phyloP scores from a whole-genome alignment of 1,140 invertebrate species.

The Eueides isabella region DNA sequence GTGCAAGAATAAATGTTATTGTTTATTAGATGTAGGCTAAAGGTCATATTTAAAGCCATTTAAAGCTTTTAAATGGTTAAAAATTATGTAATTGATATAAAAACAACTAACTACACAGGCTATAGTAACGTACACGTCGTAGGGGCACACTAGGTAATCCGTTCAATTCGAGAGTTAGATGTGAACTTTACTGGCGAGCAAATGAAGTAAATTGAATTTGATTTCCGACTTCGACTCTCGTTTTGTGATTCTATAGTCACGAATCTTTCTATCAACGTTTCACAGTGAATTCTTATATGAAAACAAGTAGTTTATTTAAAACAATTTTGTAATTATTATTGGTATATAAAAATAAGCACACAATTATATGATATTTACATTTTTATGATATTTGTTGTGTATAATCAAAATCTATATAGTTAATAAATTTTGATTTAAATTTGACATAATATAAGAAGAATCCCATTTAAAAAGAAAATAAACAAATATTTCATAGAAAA shows the following conservation, averaged over 20 bases:
- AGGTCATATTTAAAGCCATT: no score
- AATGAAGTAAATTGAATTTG: conserved; percentile 79
- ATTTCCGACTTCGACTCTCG: conserved; percentile 68
- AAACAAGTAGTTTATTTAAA: conserved; percentile 26
- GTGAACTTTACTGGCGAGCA: conserved; percentile 73
- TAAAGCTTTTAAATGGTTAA: background rate
- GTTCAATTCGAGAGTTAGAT: conserved; percentile 74
- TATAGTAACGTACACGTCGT: background rate
- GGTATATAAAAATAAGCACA: background rate
- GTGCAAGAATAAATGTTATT: no score
- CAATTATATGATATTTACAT: no score
- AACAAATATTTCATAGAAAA: no score
- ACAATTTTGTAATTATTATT: background rate
- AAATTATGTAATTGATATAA: background rate
- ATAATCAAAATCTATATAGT: no score
- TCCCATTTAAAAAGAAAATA: no score
- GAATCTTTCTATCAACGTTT: conserved; percentile 66
- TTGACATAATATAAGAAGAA: no score
- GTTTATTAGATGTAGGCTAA: no score
- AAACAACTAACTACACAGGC: background rate
- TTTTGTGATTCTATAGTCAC: conserved; percentile 69
- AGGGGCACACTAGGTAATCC: conserved; percentile 66
- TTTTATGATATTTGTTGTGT: no score
- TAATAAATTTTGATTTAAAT: no score
- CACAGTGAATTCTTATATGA: conserved; percentile 55